Evolutionary conservation across 2,888 invertebrate genomes (phyloP), one percentile per base, ranked within the genome.

Genomic region (Sminthurinus aureus): DNA sequence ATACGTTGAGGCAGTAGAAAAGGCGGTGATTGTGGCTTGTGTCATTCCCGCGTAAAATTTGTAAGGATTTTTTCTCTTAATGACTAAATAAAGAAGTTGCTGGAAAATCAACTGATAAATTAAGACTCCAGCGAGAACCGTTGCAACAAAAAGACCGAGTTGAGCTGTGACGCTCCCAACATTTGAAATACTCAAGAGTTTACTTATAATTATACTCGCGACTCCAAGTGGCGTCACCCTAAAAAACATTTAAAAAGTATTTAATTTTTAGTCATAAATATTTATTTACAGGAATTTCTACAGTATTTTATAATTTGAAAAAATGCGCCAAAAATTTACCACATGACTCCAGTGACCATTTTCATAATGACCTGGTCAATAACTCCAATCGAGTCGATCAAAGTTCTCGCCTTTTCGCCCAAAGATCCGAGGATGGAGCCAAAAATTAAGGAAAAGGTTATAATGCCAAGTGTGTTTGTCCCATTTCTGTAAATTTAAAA

Each of bases 61-160:
- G 90, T 96, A 95, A 0, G 98, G 98, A 86, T 97, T 92, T 87
- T 94, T 94, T 89, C 95, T 93, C 0, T 95, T 95, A 73, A 94
- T 93, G 87, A 96, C 89, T 88, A 96, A 94, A 91, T 95, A 98
- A 79, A 99, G 92, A 0, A 95, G 90, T 6, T 98, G 97, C 82
- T 98, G 92, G 0, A 98, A 94, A n/a, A 98, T 93, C 89, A 98
- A 94, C 11, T 98, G 98, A 90, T 99, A 98, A 79, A 98, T 92
- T 89, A 95, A 93, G 15, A 99, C 92, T 0, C 98, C 98, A 13
- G 95, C 90, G 84, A 98, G 91, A 0, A 99, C 98, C 0, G 98
- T 98, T 89, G 95, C 91, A 90, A 98, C 97, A 91, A 98, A 98
- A 91, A 96, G 91, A 20, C 98, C 98, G 71, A 98, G 91, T 38